phyloP scores from a whole-genome alignment of 30 jellyfish, hydroid and myxozoan genomes.

The Pelagia noctiluca region DNA sequence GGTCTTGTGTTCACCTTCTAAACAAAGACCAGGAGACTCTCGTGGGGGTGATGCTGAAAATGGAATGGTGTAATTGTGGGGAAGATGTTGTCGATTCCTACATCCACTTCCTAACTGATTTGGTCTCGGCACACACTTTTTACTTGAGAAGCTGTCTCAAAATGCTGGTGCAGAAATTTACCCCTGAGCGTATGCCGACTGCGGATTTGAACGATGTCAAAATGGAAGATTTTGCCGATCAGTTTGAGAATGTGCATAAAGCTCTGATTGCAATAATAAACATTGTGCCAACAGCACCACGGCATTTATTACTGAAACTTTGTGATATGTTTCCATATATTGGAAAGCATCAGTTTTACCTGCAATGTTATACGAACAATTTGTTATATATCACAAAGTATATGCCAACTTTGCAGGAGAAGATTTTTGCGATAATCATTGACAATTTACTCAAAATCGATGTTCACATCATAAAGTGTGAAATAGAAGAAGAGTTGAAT shows the following conservation, averaged over 20 bases:
- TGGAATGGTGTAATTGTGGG: slow-evolving; percentile 38
- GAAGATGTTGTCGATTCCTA: slow-evolving; percentile 21
- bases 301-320: slow-evolving; percentile 20
- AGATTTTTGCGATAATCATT: slow-evolving; percentile 41
- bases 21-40: slow-evolving; percentile 54
- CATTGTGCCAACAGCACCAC: slow-evolving; percentile 65
- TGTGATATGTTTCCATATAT: slow-evolving; percentile 54
- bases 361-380: slow-evolving; percentile 43
- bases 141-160: slow-evolving; percentile 49
- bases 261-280: slow-evolving; percentile 31
- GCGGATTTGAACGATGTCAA: not conserved
- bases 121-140: slow-evolving; percentile 66
- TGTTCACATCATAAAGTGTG: slow-evolving; percentile 62
- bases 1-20: slow-evolving; percentile 42
- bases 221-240: slow-evolving; percentile 6
- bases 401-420: slow-evolving; percentile 48
- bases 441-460: slow-evolving; percentile 73
- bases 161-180: slow-evolving; percentile 52
- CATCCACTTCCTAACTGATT: slow-evolving; percentile 49
- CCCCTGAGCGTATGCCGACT: slow-evolving; percentile 17
- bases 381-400: slow-evolving; percentile 37
- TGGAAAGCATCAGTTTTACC: slow-evolving; percentile 47
- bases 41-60: slow-evolving; percentile 55
- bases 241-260: slow-evolving; percentile 45
- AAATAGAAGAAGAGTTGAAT: slow-evolving; percentile 36